Base-by-base conservation (phyloP, 1,140 invertebrate species). In the Tigriopus japonicus region DNA sequence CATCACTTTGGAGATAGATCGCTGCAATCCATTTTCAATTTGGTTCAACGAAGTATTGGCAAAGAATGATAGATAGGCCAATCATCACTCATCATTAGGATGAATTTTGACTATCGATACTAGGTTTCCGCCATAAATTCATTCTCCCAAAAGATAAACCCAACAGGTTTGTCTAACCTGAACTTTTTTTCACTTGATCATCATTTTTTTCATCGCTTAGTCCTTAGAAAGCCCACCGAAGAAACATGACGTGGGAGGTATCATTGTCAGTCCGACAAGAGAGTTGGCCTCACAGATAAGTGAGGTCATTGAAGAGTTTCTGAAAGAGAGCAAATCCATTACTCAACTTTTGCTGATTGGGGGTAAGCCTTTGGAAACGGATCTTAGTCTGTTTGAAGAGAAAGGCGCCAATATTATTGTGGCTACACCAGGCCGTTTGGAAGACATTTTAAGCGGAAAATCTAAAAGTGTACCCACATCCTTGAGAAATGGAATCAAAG, bases 231-330 rank as follows among this genome's bases (percentile, higher is more conserved):
- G 79, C n/a, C 71, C 75, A 1, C 79, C 87, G 74, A 81, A 81
- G 66, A 78, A 80, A 64, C 78, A 82, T 65, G 86, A 92, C 74
- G 77, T 95, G 63, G 88, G 85, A 55, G 85, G 82, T 0, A 74
- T 97, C 6, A 81, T 98, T 60, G 82, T 98, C 63, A 91, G 89
- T 3, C 93, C 93, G 1, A 97, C 92, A 1, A 74, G 92, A 69
- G 93, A 98, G 74, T 70, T 98, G 42, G 91, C 92, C 1, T 74
- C 78, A 42, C 93, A 98, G 73, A 96, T 87, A 64, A 80, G 78
- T 67, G 80, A 86, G 68, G 86, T 92, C 59, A 69, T 87, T 3
- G 62, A 70, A 17, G 62, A 74, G 2, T 84, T 89, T 68, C 64
- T 85, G 19, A 69, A 72, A 13, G 62, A 65, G 40, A 55, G 72